phyloP scores from a whole-genome alignment of 2,113 vertebrate species.

The Xenopus laevis region DNA sequence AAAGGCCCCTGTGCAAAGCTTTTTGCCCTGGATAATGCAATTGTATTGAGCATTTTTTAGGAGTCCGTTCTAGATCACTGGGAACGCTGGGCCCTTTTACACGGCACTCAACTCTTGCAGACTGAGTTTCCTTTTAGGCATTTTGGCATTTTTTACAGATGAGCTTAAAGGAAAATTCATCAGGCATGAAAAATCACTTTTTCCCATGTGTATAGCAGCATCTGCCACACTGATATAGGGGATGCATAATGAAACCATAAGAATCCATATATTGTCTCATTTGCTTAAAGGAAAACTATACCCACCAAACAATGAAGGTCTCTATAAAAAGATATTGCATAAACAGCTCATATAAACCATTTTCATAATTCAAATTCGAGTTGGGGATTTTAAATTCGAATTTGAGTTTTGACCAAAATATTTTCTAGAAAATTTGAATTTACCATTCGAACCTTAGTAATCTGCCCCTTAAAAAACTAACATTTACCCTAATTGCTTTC shows the following conservation, averaged over 20 bases:
- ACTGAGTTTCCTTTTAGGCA: not conserved
- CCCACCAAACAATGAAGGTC: not conserved
- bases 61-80: not conserved
- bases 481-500: too few relatives aligned
- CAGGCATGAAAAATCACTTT: constrained; percentile 10
- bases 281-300: too few relatives aligned
- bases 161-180: constrained; percentile 12
- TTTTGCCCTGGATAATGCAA: not conserved
- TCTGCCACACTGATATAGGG: constrained; percentile 10
- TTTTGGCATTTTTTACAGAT: not conserved
- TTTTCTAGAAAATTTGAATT: too few relatives aligned
- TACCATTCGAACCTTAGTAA: too few relatives aligned
- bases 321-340: too few relatives aligned
- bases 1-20: not conserved
- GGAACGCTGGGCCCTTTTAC: not conserved
- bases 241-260: constrained; percentile 12
- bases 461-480: too few relatives aligned
- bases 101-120: not conserved
- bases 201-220: constrained; percentile 14
- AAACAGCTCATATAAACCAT: too few relatives aligned
- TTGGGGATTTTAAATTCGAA: too few relatives aligned
- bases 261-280: constrained; percentile 8
- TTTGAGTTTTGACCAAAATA: too few relatives aligned
- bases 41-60: not conserved
- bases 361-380: too few relatives aligned